Evolutionary conservation across 2,113 vertebrate species (phyloP), one percentile per base, ranked within the genome.

Genomic region (Pterophyllum scalare): DNA sequence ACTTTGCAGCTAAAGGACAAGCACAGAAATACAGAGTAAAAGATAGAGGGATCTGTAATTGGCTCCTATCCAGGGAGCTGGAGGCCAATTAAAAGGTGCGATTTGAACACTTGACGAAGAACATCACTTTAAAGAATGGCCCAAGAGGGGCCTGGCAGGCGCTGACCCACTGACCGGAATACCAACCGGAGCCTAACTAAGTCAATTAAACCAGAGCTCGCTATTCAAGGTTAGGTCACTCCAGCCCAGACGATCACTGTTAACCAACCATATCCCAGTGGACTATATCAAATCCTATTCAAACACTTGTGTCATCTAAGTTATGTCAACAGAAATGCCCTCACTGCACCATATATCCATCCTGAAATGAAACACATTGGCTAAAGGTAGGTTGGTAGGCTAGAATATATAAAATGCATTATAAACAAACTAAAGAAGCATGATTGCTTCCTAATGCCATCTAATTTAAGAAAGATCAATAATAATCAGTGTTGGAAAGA

Each of bases 101-200:
- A 91, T 91, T 88, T 83, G 84, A 91, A 88, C 83, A 88, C 86
- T 89, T 88, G 86, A 92, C 15, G 80, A 88, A 81, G 65, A 93
- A 86, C 81, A 85, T 91, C 82, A 81, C 74, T 90, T 92, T 85
- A 92, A 80, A 43, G 10, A 91, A 92, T 0, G 40, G 65, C 87
- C 77, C 78, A 26, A 75, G 81, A 90, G 83, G 61, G 65, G 75
- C 60, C 60, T 12, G 70, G 83, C 86, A 80, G 90, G 91, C 83
- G 7, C 70, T 84, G 87, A 86, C 91, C 86, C 85, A 90, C 91
- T 91, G 87, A 91, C 87, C 87, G 81, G 81, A 86, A 91, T 87
- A 85, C 54, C 70, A 86, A 92, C 88, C 38, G 17, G 75, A 54
- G 76, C 83, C 78, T 62, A 77, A 83, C 79, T 79, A 86, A 89